Evolutionary conservation across 1,140 invertebrate species (phyloP), one percentile per base, ranked within the genome.

Genomic region (Neodiprion fabricii): DNA sequence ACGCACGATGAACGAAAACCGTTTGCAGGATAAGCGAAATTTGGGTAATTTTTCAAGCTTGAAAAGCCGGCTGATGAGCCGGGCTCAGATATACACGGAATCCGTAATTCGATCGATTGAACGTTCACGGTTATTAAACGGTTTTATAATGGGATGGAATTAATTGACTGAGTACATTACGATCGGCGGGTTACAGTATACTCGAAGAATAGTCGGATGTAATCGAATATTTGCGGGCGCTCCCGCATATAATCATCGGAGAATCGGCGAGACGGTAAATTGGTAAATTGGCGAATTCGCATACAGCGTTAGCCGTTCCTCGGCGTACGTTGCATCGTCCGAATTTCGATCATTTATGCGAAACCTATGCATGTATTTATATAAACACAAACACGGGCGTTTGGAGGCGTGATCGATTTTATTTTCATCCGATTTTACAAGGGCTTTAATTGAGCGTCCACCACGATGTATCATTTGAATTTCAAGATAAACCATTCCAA

Each of bases 201-300:
- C 28, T 2, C 28, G 28, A 40, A 40, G 28, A 40, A 40, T 40
- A 40, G 28, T 40, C 28, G 2, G 28, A 40, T 40, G 28, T 40
- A 40, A 40, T 40, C 28, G 28, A 40, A 40, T 40, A 40, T 40
- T 40, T 40, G 28, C 28, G 28, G 28, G 2, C 28, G 28, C 28
- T 40, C 28, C 28, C 28, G 28, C 3, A 61, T 61, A 61, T 9
- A 53, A 53, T 53, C 50, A 53, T 53, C 50, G 50, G 50, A 11
- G 50, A 53, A 53, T 53, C 17, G n/a, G 17, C 74, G 74, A 48
- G 65, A 74, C 70, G 71, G 28, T 72, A 76, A 79, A 76, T 71
- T 72, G 69, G 73, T 68, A 74, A 78, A 74, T 78, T 80, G 73
- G 76, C 72, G 74, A 79, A 71, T 14, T 65, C 17, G 4, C 7